phyloP scores from a whole-genome alignment of 2,888 invertebrate species.

The Stegophylla sp. region DNA sequence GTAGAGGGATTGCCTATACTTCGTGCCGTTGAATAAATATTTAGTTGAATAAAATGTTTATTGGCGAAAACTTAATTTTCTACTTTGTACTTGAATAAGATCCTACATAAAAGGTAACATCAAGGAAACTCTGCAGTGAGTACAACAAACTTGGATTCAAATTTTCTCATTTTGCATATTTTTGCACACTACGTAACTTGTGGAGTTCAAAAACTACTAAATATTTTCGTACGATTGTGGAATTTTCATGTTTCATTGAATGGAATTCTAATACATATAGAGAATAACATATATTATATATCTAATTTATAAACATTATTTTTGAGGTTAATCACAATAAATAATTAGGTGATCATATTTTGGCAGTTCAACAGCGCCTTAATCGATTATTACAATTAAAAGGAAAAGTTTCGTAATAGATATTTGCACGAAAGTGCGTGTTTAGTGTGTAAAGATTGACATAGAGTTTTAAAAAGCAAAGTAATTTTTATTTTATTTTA shows the following conservation, averaged over 20 bases:
- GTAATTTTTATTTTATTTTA: no score
- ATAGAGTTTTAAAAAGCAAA: no score
- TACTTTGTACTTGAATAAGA: not conserved
- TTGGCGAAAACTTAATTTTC: not conserved
- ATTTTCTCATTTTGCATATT: conserved; percentile 21
- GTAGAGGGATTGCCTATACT: not conserved
- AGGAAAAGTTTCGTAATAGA: not conserved
- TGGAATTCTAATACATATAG: not conserved
- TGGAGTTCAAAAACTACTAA: not conserved
- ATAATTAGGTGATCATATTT: not conserved
- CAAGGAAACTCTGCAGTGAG: not conserved
- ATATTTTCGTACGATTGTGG: not conserved
- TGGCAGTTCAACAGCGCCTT: not conserved
- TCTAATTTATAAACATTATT: not conserved
- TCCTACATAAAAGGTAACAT: not conserved
- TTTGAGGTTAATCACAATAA: not conserved
- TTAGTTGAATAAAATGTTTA: not conserved
- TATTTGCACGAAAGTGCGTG: not conserved
- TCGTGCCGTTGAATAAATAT: not conserved
- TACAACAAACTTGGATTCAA: conserved; percentile 8
- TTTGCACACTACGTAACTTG: conserved; percentile 10
- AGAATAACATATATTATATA: not conserved
- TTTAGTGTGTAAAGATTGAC: no score
- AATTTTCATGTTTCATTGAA: not conserved
- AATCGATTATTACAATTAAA: not conserved